Base-by-base conservation (phyloP, 2,888 invertebrate genomes). In the Rambutsinella grinnellia region DNA sequence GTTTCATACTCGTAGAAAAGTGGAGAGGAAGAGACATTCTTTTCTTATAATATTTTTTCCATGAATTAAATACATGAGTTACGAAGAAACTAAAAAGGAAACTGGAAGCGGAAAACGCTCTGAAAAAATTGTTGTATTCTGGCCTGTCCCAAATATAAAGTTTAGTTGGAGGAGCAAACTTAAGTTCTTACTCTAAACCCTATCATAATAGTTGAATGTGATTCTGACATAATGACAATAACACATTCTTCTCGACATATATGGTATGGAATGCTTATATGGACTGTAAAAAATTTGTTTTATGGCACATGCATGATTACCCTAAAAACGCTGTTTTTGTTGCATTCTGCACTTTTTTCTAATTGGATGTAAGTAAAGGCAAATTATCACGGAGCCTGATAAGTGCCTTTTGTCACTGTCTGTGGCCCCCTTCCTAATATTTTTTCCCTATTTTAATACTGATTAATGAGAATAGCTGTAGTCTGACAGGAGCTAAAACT, bases 301-400 rank as follows among this genome's bases (percentile, higher is more conserved):
- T n/a, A n/a, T n/a, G n/a, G n/a, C n/a, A n/a, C n/a, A n/a, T n/a
- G n/a, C n/a, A n/a, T n/a, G n/a, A n/a, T n/a, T n/a, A n/a, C n/a
- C n/a, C n/a, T n/a, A n/a, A 19, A 26, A 27, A 28, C 6, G 2
- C 17, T n/a, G 13, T 28, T 58, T 58, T 58, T 28, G 19, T 17
- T 49, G 27, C 13, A 47, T 49, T 36, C 44, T 28, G n/a, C n/a
- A n/a, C 46, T n/a, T 19, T 56, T 51, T 56, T 57, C 71, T 63
- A 71, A 71, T 71, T 71, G 57, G 71, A 63, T 24, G 49, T 63
- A 51, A 63, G 57, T 63, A 26, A n/a, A 58, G 62, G 56, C 62
- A 63, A 71, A 71, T 71, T 71, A 61, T 61, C 28, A 70, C 51
- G 51, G 26, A 19, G 36, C 47, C 24, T 44, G 60, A 60, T 60